A percentile compares a stretch with the other conserved stretches of the same genome.
These are phyloP conservation scores for Anas capensis DNA, from an alignment of 2,797 vertebrate genomes.

Conservation along the genomic window DNA sequence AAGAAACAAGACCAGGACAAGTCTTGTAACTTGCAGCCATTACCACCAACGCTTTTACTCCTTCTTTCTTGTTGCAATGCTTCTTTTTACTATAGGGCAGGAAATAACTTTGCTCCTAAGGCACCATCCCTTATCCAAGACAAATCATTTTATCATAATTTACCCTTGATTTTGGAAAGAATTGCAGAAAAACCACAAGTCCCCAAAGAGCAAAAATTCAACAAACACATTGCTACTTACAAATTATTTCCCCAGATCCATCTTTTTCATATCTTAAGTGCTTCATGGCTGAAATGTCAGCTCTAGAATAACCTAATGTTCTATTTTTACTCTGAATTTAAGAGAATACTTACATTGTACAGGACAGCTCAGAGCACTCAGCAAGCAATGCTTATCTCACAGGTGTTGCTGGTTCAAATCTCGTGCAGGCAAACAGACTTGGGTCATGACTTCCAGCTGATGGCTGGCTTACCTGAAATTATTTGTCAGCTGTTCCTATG, in stretches of 20 bases:
- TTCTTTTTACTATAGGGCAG: neutral
- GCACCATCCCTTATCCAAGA: neutral
- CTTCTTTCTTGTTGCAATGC: neutral
- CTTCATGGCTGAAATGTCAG: neutral
- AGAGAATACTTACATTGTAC: neutral
- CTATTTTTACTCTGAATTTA: neutral
- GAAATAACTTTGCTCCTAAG: neutral
- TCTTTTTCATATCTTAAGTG: neutral
- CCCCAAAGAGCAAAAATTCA: conserved; percentile 3
- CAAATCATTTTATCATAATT: neutral
- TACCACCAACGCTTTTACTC: neutral
- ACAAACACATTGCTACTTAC: neutral
- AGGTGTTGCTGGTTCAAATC: neutral
- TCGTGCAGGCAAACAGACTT: neutral
- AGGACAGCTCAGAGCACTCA: neutral
- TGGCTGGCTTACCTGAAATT: neutral
- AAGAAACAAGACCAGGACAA: neutral
- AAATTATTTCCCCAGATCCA: conserved; percentile 30
- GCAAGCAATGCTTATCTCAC: neutral
- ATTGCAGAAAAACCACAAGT: neutral
- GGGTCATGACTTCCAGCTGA: neutral
- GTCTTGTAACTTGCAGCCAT: neutral
- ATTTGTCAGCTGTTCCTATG: neutral
- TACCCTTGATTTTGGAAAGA: conserved; percentile 7
- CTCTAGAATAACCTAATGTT: neutral